Evolutionary conservation across 2,797 vertebrate species (phyloP).

Genomic region (Spinibarbus caldwelli): DNA sequence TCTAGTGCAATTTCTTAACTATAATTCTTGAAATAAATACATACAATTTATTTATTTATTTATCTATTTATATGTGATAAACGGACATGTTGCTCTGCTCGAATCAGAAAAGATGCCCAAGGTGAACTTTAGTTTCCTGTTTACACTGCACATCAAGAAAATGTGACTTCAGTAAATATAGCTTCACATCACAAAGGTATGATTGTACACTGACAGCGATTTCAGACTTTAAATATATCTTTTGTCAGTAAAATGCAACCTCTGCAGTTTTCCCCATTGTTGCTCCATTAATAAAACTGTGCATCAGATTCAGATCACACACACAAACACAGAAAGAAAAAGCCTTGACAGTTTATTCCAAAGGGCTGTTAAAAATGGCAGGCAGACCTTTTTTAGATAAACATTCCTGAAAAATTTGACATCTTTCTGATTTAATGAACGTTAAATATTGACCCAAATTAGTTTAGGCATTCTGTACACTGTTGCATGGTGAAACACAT

Average conservation of each 20-base stretch:
- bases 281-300: background rate
- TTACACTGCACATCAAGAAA: background rate
- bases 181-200: background rate
- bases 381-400: background rate
- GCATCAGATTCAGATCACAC: conserved; percentile 19
- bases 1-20: no score
- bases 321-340: background rate
- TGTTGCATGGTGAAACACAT: conserved; percentile 1
- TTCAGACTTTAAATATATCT: background rate
- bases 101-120: background rate
- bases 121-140: background rate
- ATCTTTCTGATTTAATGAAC: conserved; percentile 19
- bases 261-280: background rate
- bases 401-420: background rate
- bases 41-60: no score
- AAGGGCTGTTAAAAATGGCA: background rate
- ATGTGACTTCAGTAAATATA: background rate
- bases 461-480: background rate
- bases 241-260: background rate
- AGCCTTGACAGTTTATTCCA: background rate
- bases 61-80: background rate
- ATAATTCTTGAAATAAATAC: no score
- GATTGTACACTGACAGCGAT: background rate
- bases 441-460: conserved; percentile 5
- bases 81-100: background rate